Evolutionary conservation across 2,888 invertebrate genomes (phyloP).

Genomic region (Apamea monoglypha): DNA sequence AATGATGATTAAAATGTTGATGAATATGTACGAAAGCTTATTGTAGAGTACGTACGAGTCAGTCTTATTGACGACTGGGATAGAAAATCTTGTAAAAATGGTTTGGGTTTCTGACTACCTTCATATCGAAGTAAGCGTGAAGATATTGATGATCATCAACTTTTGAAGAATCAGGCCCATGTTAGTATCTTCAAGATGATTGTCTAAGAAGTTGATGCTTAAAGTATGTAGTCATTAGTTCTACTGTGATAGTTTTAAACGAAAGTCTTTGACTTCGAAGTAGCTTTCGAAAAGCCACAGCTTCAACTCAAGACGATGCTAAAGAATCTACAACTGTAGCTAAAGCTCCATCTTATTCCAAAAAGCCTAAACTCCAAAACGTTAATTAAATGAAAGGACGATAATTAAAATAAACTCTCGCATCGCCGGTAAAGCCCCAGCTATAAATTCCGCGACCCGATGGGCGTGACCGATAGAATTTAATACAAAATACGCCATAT

Average conservation of each 20-base stretch:
- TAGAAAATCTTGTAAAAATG: neutral
- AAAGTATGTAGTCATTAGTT: neutral
- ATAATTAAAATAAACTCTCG: constrained; percentile 80
- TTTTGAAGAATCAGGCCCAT: neutral
- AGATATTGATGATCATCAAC: neutral
- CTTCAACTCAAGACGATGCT: neutral
- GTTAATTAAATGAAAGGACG: constrained; percentile 57
- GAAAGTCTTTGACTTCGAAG: too few relatives aligned
- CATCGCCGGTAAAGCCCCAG: constrained; percentile 76
- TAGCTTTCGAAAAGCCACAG: neutral
- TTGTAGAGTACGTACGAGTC: neutral
- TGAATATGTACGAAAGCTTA: neutral
- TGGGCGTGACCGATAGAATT: constrained; percentile 86
- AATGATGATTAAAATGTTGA: neutral
- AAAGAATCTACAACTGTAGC: constrained; percentile 1
- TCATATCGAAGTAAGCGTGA: neutral
- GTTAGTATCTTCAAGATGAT: neutral
- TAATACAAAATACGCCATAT: constrained; percentile 88
- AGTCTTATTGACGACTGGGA: neutral
- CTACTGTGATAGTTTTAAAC: too few relatives aligned
- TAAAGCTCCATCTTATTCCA: neutral
- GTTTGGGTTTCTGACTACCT: neutral
- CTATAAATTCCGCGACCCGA: constrained; percentile 78
- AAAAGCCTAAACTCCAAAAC: constrained; percentile 29
- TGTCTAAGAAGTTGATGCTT: neutral